These are phyloP conservation scores for Drepanosiphum platanoidis DNA, from an alignment of 2,888 invertebrate species.

Conservation along the genomic window DNA sequence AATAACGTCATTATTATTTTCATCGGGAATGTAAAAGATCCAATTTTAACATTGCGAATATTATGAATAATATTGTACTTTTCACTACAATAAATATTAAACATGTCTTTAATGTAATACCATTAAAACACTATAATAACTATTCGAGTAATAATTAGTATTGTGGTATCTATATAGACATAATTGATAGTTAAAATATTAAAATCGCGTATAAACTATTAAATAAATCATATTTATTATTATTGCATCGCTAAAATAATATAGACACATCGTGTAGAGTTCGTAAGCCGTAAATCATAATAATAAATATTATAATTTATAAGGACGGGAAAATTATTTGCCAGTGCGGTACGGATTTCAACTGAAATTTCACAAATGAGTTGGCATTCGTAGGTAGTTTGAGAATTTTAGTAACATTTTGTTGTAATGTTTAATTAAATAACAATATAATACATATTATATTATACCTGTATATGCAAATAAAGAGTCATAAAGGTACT, in stretches of 20 bases:
- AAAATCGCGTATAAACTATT: neutral
- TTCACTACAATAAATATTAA: neutral
- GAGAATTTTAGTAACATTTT: too few species aligned
- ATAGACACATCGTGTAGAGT: neutral
- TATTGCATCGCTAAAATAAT: neutral
- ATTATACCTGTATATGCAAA: neutral
- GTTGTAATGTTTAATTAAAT: conserved; percentile 12
- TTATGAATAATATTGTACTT: neutral
- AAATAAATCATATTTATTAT: neutral
- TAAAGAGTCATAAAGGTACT: neutral
- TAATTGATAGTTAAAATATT: neutral
- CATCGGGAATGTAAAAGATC: too few species aligned
- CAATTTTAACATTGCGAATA: neutral
- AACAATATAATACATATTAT: neutral
- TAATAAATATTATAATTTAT: neutral
- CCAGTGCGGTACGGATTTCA: neutral
- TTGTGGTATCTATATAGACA: neutral
- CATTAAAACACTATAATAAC: neutral
- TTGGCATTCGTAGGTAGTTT: neutral
- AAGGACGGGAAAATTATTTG: neutral
- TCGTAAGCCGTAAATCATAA: neutral
- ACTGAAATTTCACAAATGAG: neutral
- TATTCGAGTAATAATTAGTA: neutral
- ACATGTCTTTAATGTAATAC: neutral
- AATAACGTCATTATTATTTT: neutral